Evolutionary conservation across 1,140 invertebrate species (phyloP).

Genomic region (Apocrypta bakeri): DNA sequence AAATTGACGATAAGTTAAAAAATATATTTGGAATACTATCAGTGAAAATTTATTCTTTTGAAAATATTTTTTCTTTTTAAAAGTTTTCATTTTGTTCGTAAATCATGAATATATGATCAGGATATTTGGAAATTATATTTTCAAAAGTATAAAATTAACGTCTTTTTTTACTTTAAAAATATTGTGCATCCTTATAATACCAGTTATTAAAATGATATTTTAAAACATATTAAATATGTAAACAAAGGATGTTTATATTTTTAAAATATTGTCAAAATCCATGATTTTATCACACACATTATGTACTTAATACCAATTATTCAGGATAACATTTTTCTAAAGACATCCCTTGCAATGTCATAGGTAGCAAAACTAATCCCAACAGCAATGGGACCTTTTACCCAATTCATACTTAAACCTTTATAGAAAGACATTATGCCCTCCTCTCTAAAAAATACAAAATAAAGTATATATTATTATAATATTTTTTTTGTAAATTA

Average conservation of each 20-base stretch:
- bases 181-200: not conserved
- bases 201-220: slow-evolving; percentile 17
- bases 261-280: slow-evolving; percentile 23
- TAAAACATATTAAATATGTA: not conserved
- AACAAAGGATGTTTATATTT: slow-evolving; percentile 30
- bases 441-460: slow-evolving; percentile 81
- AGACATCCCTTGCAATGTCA: slow-evolving; percentile 84
- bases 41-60: slow-evolving; percentile 8
- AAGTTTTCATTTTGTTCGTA: not conserved
- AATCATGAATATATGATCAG: not conserved
- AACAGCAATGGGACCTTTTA: slow-evolving; percentile 98
- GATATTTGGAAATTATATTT: not conserved
- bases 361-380: slow-evolving; percentile 98
- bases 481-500: not conserved
- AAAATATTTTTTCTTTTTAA: slow-evolving; percentile 4
- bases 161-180: not conserved
- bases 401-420: slow-evolving; percentile 99
- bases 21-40: slow-evolving; percentile 26
- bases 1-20: slow-evolving; percentile 16
- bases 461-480: slow-evolving; percentile 36
- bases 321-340: slow-evolving; percentile 68
- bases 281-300: slow-evolving; percentile 1
- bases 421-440: slow-evolving; percentile 97
- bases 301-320: slow-evolving; percentile 31
- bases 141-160: slow-evolving; percentile 25